phyloP scores from a whole-genome alignment of 2,113 vertebrate genomes.

The Chionomys nivalis region DNA sequence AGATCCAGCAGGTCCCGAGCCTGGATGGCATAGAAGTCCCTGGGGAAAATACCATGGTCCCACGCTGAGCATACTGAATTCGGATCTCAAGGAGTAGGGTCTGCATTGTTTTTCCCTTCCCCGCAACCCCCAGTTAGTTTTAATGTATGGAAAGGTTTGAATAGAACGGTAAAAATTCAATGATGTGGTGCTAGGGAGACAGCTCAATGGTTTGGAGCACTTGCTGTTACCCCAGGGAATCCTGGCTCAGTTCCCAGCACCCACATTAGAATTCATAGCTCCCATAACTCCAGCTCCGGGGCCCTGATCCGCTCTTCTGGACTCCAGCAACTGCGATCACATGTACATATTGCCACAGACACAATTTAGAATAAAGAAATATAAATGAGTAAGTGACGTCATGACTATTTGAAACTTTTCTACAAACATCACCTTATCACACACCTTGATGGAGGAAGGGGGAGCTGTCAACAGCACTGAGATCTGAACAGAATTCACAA shows the following conservation, averaged over 20 bases:
- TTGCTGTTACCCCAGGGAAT: not conserved
- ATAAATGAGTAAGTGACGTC: not conserved
- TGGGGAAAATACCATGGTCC: not conserved
- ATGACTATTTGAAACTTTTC: not conserved
- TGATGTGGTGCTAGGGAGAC: not conserved
- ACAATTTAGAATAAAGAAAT: not conserved
- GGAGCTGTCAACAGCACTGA: no score
- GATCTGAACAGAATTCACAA: not conserved
- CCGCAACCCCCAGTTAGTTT: not conserved
- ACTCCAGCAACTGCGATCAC: not conserved
- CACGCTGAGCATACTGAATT: not conserved
- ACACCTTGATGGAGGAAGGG: fast-evolving
- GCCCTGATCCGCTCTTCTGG: not conserved
- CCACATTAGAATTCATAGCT: not conserved
- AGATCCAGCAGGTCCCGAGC: not conserved
- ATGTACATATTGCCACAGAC: not conserved
- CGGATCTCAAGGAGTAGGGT: not conserved
- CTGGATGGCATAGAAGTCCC: not conserved
- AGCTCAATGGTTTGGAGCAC: not conserved
- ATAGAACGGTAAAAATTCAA: not conserved
- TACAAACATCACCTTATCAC: not conserved
- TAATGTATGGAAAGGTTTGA: not conserved
- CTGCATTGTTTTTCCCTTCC: not conserved
- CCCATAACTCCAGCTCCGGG: not conserved
- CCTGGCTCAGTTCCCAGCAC: not conserved